These are phyloP conservation scores for Smutsia gigantea DNA, from an alignment of 2,797 vertebrate genomes.

Conservation along the genomic window DNA sequence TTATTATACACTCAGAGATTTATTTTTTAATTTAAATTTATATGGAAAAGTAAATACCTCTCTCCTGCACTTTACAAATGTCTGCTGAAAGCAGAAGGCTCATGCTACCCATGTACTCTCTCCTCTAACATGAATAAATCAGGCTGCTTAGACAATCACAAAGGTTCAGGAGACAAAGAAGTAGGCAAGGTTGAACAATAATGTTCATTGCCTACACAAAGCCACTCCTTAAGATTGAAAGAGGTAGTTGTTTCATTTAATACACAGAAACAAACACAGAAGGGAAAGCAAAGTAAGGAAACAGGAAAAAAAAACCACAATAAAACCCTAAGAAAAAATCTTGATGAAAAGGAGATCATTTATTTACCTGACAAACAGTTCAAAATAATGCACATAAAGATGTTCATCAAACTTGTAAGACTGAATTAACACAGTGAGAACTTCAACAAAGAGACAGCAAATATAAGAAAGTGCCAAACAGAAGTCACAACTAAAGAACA, in stretches of 20 bases:
- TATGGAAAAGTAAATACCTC: background rate
- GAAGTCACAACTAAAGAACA: background rate
- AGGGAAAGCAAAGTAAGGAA: background rate
- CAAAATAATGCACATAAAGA: background rate
- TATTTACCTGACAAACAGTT: background rate
- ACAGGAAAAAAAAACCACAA: background rate
- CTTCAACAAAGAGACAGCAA: background rate
- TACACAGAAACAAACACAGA: background rate
- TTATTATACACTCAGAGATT: background rate
- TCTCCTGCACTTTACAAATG: too few species aligned
- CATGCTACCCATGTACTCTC: background rate
- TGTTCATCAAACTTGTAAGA: background rate
- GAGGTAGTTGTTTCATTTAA: background rate
- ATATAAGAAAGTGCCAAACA: background rate
- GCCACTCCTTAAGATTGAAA: background rate
- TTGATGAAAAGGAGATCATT: background rate
- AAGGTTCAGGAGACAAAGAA: background rate
- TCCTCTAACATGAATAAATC: background rate
- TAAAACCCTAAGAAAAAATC: background rate
- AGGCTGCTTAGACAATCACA: background rate
- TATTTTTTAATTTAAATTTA: background rate
- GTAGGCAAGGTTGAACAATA: background rate
- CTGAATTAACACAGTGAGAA: background rate
- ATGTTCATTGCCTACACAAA: background rate
- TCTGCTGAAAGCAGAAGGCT: background rate